A percentile compares a stretch with the other conserved stretches of the same genome.
Evolutionary conservation across 1,140 invertebrate species (phyloP).

Genomic region (Dermatophagoides farinae): DNA sequence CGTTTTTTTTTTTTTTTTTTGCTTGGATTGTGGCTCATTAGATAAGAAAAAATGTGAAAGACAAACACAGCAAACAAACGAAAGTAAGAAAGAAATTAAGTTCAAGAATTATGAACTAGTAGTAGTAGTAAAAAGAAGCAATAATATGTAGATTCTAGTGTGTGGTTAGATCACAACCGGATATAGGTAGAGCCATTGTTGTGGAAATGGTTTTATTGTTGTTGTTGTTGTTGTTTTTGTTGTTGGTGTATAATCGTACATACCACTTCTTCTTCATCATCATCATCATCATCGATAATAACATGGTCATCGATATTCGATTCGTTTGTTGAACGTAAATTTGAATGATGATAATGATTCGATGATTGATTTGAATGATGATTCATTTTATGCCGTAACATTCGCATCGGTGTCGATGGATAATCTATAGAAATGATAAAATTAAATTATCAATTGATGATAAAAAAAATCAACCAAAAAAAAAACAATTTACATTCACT

Average conservation of each 20-base stretch:
- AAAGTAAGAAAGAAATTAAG: too few species aligned
- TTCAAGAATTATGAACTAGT: too few species aligned
- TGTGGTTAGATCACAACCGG: neutral
- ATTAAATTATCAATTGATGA: neutral
- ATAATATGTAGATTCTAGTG: too few species aligned
- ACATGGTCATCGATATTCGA: neutral
- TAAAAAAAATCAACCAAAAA: constrained; percentile 26
- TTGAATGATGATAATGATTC: neutral
- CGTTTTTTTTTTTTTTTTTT: too few species aligned
- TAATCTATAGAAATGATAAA: neutral
- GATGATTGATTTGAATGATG: neutral
- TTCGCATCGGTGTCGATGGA: constrained; percentile 6
- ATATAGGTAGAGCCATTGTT: neutral
- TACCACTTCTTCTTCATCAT: constrained; percentile 6
- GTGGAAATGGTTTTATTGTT: neutral
- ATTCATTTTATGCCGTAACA: neutral
- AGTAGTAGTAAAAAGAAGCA: too few species aligned
- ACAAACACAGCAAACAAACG: too few species aligned
- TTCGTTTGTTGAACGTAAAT: neutral
- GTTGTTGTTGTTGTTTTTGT: neutral
- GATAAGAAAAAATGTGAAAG: too few species aligned
- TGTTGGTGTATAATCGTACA: neutral
- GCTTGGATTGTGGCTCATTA: too few species aligned
- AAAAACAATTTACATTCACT: constrained; percentile 73
- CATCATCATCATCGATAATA: neutral